Percentiles rank a stretch among this genome's conserved stretches.
Conservation (phyloP, 2,113 vertebrate genomes). For the Dermatemys mawii region DNA sequence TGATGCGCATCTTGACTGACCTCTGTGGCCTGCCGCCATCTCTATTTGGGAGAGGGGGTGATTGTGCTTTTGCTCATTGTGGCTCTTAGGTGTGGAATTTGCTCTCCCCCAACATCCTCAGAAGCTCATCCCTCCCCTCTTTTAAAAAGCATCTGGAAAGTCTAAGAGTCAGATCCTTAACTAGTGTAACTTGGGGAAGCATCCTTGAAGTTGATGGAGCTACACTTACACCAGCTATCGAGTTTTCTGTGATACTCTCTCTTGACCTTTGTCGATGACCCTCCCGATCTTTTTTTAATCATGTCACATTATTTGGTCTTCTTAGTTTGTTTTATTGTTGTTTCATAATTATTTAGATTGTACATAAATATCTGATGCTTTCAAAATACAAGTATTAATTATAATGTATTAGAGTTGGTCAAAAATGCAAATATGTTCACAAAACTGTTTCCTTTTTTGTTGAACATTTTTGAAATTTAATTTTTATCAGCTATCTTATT, state of each 20-base stretch:
- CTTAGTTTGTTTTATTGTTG: background rate
- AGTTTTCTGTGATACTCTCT: background rate
- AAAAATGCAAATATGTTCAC: background rate
- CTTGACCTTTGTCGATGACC: background rate
- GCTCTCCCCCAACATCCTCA: background rate
- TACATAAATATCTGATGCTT: background rate
- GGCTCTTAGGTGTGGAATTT: background rate
- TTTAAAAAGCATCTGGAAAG: background rate
- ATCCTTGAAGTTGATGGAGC: background rate
- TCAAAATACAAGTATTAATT: background rate
- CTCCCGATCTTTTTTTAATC: background rate
- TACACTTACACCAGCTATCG: background rate
- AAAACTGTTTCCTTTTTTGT: background rate
- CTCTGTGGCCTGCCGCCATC: background rate
- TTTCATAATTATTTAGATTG: background rate
- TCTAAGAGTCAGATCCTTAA: background rate
- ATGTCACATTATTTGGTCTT: background rate
- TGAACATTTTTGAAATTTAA: conserved; percentile 42
- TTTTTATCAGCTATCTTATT: conserved; percentile 9
- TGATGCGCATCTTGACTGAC: background rate
- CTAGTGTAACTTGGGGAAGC: background rate
- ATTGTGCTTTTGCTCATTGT: background rate
- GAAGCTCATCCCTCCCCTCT: background rate
- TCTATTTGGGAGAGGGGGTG: background rate
- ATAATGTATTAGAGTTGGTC: background rate